Percentiles rank a stretch among this genome's conserved stretches.
Conservation (phyloP, 2,888 invertebrate genomes). For the Entomobrya multifasciata region DNA sequence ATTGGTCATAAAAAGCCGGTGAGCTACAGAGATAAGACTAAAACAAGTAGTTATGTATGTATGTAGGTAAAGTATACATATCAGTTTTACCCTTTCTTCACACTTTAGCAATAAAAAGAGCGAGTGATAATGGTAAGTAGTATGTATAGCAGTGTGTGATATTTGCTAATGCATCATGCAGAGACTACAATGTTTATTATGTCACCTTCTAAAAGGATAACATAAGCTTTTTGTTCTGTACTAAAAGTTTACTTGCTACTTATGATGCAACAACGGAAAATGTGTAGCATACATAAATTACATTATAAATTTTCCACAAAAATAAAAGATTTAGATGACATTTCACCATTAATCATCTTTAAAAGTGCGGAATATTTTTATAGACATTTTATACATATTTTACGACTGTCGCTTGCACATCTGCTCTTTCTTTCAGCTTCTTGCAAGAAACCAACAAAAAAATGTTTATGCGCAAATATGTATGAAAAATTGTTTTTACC, state of each 20-base stretch:
- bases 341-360: conserved; percentile 48
- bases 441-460: no score
- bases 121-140: conserved; percentile 26
- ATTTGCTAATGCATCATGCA: conserved; percentile 33
- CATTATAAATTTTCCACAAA: conserved; percentile 13
- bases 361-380: conserved; percentile 43
- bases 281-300: neutral
- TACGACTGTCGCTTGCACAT: conserved; percentile 24
- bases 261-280: neutral
- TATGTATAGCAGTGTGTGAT: no score
- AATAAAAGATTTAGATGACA: conserved; percentile 37
- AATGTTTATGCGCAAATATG: neutral
- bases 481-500: neutral
- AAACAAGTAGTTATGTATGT: neutral
- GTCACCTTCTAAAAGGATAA: conserved; percentile 25
- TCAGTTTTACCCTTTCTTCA: conserved; percentile 2
- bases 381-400: conserved; percentile 1
- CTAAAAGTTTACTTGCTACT: neutral
- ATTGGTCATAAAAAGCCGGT: conserved; percentile 21
- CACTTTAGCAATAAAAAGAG: conserved; percentile 27
- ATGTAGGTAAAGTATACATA: neutral
- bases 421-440: neutral
- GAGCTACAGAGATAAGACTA: conserved; percentile 36
- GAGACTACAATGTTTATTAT: neutral
- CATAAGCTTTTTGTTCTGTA: neutral